A percentile compares a stretch with the other conserved stretches of the same genome.
Conservation (phyloP, 2,797 vertebrate genomes). For the Galagoides demidoff region DNA sequence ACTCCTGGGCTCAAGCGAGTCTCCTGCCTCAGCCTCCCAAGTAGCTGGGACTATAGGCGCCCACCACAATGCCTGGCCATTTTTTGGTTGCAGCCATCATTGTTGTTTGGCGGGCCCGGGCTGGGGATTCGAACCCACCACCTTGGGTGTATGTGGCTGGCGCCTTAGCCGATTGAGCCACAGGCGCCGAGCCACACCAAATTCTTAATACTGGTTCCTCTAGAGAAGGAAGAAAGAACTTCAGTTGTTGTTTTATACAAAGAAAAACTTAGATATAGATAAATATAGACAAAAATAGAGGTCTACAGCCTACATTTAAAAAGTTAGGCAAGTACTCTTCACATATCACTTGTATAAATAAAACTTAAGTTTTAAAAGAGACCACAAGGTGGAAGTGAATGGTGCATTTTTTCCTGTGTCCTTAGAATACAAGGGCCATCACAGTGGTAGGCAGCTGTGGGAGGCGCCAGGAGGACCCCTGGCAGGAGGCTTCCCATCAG, state of each 20-base stretch:
- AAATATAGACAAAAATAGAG: neutral
- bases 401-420: neutral
- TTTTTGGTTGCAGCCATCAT: no score
- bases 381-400: neutral
- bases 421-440: neutral
- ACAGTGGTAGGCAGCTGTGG: no score
- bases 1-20: no score
- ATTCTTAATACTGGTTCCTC: neutral
- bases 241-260: neutral
- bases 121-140: no score
- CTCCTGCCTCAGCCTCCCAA: no score
- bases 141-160: no score
- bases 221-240: neutral
- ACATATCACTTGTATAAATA: neutral
- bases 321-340: neutral
- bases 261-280: neutral
- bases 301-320: neutral
- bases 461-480: no score
- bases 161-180: no score
- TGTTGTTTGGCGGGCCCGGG: no score
- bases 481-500: neutral
- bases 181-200: no score
- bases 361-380: neutral
- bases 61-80: no score
- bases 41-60: no score